Evolutionary conservation across 92 coral and sea anemone genomes (phyloP), one percentile per base, ranked within the genome.

Genomic region (Palythoa grandis): DNA sequence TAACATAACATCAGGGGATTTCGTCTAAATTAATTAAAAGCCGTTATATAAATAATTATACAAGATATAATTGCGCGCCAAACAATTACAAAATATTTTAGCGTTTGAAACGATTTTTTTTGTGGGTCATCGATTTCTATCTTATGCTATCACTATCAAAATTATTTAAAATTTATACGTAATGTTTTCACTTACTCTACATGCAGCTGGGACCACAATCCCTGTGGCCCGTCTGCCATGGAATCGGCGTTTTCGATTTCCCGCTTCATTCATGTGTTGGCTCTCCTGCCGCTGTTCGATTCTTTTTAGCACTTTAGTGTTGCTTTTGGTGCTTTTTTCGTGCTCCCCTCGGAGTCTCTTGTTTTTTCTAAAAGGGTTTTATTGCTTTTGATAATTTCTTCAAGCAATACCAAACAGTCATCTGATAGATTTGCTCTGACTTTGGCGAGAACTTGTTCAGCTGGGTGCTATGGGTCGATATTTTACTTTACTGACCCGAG

Each of bases 121-220:
- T n/a, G n/a, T 25, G 75, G 75, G 9, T 70, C 50, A 25, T 70
- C 35, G 75, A 70, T 35, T 70, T 70, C 10, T 35, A 37, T 70
- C 75, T 70, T 70, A 70, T 13, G 75, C 52, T 3, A 70, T 37
- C 74, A 70, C 47, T 70, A 70, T 70, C 19, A 70, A 48, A 48
- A 16, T 70, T 70, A 11, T 37, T 37, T 70, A 70, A 70, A 70
- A 37, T 37, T 70, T 70, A 70, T 37, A 35, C 52, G 48, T 16
- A 70, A 70, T 70, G 40, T 70, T 70, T 70, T 70, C 52, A 75
- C 82, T 87, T 70, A 87, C 89, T 72, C 89, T 87, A 77, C 89
- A 77, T 54, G 89, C 85, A 20, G 79, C 85, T 77, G 89, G 89
- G 73, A 87, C 72, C 72, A 77, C 89, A 67, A 56, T 87, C 75